A percentile compares a stretch with the other conserved stretches of the same genome.
Evolutionary conservation across 2,888 invertebrate genomes (phyloP).

Genomic region (Dromius quadrimaculatus): DNA sequence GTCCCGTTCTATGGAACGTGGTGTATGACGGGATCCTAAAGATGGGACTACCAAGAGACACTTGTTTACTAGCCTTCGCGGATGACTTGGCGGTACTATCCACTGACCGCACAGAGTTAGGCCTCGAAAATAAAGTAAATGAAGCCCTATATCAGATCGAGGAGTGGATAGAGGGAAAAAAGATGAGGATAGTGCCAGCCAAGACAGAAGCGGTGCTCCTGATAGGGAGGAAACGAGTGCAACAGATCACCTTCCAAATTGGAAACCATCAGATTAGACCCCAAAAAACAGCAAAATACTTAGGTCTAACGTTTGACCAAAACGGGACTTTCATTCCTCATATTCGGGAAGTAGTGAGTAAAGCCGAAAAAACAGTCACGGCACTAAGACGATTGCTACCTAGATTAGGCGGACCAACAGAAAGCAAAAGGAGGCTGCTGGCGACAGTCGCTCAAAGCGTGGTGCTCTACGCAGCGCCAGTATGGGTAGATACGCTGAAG

Average conservation of each 20-base stretch:
- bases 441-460: background rate
- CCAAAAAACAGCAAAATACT: background rate
- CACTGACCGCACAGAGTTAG: background rate
- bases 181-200: background rate
- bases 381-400: slow-evolving; percentile 6
- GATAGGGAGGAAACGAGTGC: background rate
- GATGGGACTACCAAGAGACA: background rate
- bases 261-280: background rate
- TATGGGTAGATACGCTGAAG: background rate
- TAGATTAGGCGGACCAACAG: background rate
- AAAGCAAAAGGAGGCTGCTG: background rate
- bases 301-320: background rate
- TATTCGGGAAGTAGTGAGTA: background rate
- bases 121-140: background rate
- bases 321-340: background rate
- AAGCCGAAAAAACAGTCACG: background rate
- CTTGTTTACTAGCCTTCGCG: background rate
- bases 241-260: background rate
- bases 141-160: background rate
- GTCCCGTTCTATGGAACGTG: slow-evolving; percentile 14
- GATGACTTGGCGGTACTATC: slow-evolving; percentile 9
- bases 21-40: slow-evolving; percentile 3
- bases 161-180: background rate
- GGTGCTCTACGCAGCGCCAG: slow-evolving; percentile 26
- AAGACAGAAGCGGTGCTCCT: slow-evolving; percentile 6